Percentiles rank a stretch among this genome's conserved stretches.
These are phyloP conservation scores for Drosophila triauraria DNA, from an alignment of 1,140 invertebrate genomes.

Conservation along the genomic window DNA sequence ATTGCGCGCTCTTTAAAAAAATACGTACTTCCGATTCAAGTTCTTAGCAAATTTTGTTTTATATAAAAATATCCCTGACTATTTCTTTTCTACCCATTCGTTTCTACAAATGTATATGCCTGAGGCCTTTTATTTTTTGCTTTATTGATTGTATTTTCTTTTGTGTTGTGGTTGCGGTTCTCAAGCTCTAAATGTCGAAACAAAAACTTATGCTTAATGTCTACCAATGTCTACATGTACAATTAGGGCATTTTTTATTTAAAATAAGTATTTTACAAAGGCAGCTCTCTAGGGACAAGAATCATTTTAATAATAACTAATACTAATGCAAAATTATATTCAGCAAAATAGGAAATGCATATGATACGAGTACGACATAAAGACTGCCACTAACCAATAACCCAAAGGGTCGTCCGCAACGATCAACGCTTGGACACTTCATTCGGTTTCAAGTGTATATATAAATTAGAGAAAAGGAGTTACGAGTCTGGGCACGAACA, in stretches of 20 bases:
- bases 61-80: conserved; percentile 83
- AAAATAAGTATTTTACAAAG: conserved; percentile 78
- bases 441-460: conserved; percentile 27
- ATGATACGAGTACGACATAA: conserved; percentile 46
- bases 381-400: conserved; percentile 54
- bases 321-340: conserved; percentile 56
- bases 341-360: conserved; percentile 66
- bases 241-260: conserved; percentile 66
- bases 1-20: conserved; percentile 53
- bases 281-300: conserved; percentile 59
- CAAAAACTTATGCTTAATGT: conserved; percentile 40
- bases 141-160: conserved; percentile 27
- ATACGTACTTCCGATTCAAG: conserved; percentile 14
- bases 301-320: conserved; percentile 31
- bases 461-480: conserved; percentile 34
- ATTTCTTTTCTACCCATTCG: conserved; percentile 49
- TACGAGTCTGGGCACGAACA: conserved; percentile 50
- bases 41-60: conserved; percentile 63
- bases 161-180: conserved; percentile 29
- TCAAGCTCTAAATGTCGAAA: conserved; percentile 70
- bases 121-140: conserved; percentile 66
- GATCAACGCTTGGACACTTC: conserved; percentile 55
- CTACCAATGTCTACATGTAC: conserved; percentile 55
- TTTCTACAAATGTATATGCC: conserved; percentile 52
- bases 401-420: conserved; percentile 30